Percentiles rank a stretch among this genome's conserved stretches.
Conservation (phyloP, 1,140 invertebrate genomes). For the Pachypeltis micranthus region DNA sequence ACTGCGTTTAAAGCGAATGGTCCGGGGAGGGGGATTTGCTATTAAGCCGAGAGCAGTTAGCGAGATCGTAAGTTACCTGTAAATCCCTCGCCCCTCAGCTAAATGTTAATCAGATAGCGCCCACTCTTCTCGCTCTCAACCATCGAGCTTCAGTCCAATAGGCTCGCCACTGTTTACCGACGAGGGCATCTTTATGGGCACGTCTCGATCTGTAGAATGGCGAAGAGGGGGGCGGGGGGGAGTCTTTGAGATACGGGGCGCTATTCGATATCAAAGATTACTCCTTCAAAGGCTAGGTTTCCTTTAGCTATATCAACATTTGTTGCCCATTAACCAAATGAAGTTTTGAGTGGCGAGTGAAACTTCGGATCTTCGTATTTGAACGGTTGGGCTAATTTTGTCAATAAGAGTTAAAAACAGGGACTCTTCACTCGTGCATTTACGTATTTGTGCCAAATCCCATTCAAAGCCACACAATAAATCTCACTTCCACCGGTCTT, state of each 20-base stretch:
- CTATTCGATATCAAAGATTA: not conserved
- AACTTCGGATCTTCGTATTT: too few relatives aligned
- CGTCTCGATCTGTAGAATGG: not conserved
- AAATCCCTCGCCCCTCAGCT: not conserved
- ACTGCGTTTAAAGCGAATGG: too few relatives aligned
- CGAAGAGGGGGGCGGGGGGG: not conserved
- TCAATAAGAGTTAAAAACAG: too few relatives aligned
- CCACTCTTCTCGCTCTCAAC: not conserved
- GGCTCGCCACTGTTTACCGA: not conserved
- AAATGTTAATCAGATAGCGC: slow-evolving; percentile 6
- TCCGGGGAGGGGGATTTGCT: not conserved
- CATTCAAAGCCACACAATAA: too few relatives aligned
- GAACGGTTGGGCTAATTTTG: too few relatives aligned
- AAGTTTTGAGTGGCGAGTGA: too few relatives aligned
- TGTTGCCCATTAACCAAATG: too few relatives aligned
- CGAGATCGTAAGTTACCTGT: slow-evolving; percentile 9
- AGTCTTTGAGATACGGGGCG: not conserved
- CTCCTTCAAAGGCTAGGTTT: not conserved
- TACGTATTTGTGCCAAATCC: too few relatives aligned
- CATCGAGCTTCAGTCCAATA: not conserved
- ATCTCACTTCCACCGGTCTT: too few relatives aligned
- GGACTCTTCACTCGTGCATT: too few relatives aligned
- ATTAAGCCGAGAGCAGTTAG: slow-evolving; percentile 4
- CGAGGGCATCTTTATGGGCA: not conserved
- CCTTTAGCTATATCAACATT: too few relatives aligned